Conservation (phyloP, 2,113 vertebrate species). For the Carlito syrichta region DNA sequence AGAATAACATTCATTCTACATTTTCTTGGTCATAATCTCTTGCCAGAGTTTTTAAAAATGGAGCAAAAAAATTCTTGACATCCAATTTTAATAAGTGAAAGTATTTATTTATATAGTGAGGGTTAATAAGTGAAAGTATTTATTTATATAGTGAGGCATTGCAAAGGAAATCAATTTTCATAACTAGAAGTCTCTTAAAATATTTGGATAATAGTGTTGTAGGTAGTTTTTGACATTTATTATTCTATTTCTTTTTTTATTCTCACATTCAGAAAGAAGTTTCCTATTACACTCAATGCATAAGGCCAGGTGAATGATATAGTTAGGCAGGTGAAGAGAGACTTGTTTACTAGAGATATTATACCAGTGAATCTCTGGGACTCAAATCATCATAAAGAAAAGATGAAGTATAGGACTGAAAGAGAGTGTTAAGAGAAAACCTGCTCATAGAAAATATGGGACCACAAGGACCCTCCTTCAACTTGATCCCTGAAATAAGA, state of each 20-base stretch:
- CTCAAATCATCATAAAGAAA: not conserved
- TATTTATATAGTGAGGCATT: too few species aligned
- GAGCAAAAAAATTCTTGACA: not conserved
- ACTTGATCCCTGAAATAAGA: not conserved
- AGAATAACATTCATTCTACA: not conserved
- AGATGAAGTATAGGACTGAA: rapidly evolving
- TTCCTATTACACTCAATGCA: not conserved
- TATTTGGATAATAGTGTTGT: not conserved
- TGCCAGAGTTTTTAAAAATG: not conserved
- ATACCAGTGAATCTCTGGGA: not conserved
- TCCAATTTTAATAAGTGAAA: not conserved
- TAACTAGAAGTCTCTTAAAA: not conserved
- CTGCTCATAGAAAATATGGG: not conserved
- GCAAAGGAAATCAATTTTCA: not conserved
- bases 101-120: not conserved
- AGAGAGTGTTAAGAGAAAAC: not conserved
- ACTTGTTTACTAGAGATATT: not conserved
- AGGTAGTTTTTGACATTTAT: not conserved
- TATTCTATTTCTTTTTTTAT: not conserved
- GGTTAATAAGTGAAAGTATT: too few species aligned
- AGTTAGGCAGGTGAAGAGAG: not conserved
- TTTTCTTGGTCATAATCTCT: not conserved
- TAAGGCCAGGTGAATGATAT: not conserved
- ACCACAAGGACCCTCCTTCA: not conserved
- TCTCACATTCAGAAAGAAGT: not conserved